Evolutionary conservation across 2,888 invertebrate genomes (phyloP).

Genomic region (Trichogramma dendrolimi): DNA sequence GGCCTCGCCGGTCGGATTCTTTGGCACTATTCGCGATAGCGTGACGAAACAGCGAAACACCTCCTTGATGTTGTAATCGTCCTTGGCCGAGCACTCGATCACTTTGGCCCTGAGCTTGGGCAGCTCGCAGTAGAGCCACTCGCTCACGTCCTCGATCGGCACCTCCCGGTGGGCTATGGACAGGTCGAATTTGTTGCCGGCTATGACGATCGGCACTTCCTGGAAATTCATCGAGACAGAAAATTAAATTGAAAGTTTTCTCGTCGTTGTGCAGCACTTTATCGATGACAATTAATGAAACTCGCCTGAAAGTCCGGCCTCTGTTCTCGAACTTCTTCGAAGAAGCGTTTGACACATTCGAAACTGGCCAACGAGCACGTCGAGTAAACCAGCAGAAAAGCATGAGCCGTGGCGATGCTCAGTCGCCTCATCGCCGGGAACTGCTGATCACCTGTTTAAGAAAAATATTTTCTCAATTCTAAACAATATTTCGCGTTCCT

Average conservation of each 20-base stretch:
- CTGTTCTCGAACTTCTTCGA: conserved; percentile 79
- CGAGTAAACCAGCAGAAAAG: conserved; percentile 82
- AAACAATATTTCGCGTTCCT: not conserved
- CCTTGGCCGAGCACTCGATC: conserved; percentile 74
- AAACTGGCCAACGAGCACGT: conserved; percentile 72
- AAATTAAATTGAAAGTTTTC: not conserved
- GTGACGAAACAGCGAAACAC: conserved; percentile 76
- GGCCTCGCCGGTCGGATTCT: conserved; percentile 51
- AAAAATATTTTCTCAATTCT: not conserved
- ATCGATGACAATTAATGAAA: not conserved
- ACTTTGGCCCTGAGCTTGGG: conserved; percentile 72
- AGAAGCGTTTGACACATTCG: conserved; percentile 68
- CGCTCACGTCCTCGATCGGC: conserved; percentile 72
- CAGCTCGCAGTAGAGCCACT: conserved; percentile 75
- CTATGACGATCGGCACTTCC: conserved; percentile 81
- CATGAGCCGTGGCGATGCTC: conserved; percentile 82
- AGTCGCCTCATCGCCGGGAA: conserved; percentile 87
- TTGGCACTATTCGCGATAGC: conserved; percentile 68
- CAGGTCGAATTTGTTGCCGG: conserved; percentile 80
- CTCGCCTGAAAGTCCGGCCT: conserved; percentile 66
- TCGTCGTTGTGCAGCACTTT: not conserved
- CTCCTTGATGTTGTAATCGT: conserved; percentile 73
- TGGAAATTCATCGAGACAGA: conserved; percentile 42
- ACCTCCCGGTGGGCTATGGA: conserved; percentile 68
- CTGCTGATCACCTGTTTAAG: conserved; percentile 69